Percentiles rank a stretch among this genome's conserved stretches.
These are phyloP conservation scores for Sinonovacula constricta DNA, from an alignment of 1,140 invertebrate species.

Conservation along the genomic window DNA sequence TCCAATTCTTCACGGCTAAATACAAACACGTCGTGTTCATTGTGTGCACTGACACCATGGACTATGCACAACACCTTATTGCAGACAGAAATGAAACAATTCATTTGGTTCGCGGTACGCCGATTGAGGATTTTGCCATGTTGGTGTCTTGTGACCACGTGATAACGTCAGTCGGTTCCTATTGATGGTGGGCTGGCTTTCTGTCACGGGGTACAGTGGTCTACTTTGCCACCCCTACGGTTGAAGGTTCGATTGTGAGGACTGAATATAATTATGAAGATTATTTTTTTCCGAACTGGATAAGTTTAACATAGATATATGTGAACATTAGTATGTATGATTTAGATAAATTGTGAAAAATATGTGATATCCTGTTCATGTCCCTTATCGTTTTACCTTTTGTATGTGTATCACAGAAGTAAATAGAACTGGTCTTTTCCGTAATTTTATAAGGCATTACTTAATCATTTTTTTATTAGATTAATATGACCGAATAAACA, in stretches of 20 bases:
- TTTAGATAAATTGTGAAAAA: too few species aligned
- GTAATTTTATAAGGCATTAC: too few species aligned
- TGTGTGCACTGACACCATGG: constrained; percentile 50
- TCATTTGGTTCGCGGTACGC: constrained; percentile 5
- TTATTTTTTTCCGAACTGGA: constrained; percentile 54
- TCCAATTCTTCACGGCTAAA: constrained; percentile 11
- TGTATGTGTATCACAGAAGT: too few species aligned
- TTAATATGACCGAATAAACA: too few species aligned
- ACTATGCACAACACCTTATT: constrained; percentile 33
- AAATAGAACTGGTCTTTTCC: too few species aligned
- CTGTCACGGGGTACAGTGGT: constrained; percentile 61
- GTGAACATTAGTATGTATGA: too few species aligned
- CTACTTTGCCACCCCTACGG: constrained; percentile 58
- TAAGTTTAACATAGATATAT: too few species aligned
- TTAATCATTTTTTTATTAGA: too few species aligned
- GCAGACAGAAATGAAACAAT: constrained; percentile 3
- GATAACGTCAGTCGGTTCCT: constrained; percentile 63
- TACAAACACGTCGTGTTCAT: constrained; percentile 53
- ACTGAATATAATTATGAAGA: constrained; percentile 36
- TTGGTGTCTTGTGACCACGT: constrained; percentile 65
- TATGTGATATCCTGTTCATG: too few species aligned
- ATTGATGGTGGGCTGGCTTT: constrained; percentile 68
- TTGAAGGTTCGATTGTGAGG: constrained; percentile 19
- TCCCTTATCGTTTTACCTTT: too few species aligned
- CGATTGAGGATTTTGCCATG: constrained; percentile 67